Evolutionary conservation across 2,888 invertebrate genomes (phyloP).

Genomic region (Dicycla oo): DNA sequence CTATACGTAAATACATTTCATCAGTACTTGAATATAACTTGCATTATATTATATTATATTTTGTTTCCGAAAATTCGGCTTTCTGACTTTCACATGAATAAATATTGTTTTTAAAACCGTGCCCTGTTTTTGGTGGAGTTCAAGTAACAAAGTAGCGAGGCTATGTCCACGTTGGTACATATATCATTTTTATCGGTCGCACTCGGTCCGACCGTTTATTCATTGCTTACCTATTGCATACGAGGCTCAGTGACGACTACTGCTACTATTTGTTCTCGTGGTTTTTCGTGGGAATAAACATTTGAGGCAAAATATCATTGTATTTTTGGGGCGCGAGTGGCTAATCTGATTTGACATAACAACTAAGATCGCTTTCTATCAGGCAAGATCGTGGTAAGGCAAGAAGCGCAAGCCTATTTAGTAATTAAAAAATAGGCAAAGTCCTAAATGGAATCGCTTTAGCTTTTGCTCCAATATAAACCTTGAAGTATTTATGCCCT

Average conservation of each 20-base stretch:
- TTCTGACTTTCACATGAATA: conserved; percentile 60
- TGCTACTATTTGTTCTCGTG: conserved; percentile 71
- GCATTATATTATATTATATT: conserved; percentile 20
- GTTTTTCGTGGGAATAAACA: background rate
- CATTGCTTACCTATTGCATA: conserved; percentile 90
- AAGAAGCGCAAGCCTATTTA: background rate
- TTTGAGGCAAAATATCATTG: no score
- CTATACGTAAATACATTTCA: conserved; percentile 16
- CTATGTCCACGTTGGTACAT: conserved; percentile 84
- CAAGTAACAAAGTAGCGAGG: conserved; percentile 83
- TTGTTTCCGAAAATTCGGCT: conserved; percentile 31
- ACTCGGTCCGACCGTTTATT: conserved; percentile 87
- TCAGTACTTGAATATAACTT: conserved; percentile 4
- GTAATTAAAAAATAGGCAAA: background rate
- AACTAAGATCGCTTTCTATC: background rate
- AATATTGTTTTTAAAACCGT: conserved; percentile 70
- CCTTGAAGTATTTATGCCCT: no score
- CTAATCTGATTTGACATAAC: no score
- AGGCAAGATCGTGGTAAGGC: background rate
- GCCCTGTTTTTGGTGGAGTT: conserved; percentile 66
- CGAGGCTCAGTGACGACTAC: conserved; percentile 80
- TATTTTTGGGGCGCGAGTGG: background rate
- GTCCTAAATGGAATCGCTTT: background rate
- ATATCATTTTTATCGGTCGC: conserved; percentile 90
- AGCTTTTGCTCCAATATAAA: background rate